Evolutionary conservation across 2,113 vertebrate genomes (phyloP), one percentile per base, ranked within the genome.

Genomic region (Pitta sordida): DNA sequence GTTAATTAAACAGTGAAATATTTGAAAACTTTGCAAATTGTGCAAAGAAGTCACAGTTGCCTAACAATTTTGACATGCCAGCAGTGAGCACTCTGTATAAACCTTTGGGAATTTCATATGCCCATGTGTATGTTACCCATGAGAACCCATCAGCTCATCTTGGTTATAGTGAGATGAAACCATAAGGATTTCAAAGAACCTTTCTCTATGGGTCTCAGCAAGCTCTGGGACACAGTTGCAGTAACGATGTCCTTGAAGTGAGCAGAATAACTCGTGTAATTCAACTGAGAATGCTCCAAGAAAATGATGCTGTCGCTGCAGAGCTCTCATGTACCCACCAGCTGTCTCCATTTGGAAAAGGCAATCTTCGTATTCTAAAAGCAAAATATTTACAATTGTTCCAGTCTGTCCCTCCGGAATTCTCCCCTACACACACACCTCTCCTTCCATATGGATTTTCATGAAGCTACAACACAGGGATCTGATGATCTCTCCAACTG

Each of bases 371-470:
- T 23, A 89, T 93, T 92, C 64, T 29, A 69, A 80, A 86, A 89
- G 76, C 67, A 91, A 95, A 96, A 96, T 96, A 95, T 96, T 95
- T 95, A 95, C 69, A 80, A 53, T 77, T 90, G 69, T 49, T 91
- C 67, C 84, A 90, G 67, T 75, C 88, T 95, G 86, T 90, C 77
- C 64, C n/a, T 88, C 60, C 82, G 78, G 86, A 88, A 89, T 83
- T 75, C 41, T 75, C 11, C 16, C 11, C 13, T 18, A 20, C 19
- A 46, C 19, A 46, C 44, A 20, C 43, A 43, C 43, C 12, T 16
- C 5, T 6, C n/a, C 34, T 77, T 70, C 44, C 78, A 80, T 68
- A 80, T 56, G 75, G 85, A 74, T 60, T 92, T 94, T 87, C 56
- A 34, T 80, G 59, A 67, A 92, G 51, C 83, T 95, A 53, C 64